A percentile compares a stretch with the other conserved stretches of the same genome.
Evolutionary conservation across 1,140 invertebrate species (phyloP).

Genomic region (Cydia splendana): DNA sequence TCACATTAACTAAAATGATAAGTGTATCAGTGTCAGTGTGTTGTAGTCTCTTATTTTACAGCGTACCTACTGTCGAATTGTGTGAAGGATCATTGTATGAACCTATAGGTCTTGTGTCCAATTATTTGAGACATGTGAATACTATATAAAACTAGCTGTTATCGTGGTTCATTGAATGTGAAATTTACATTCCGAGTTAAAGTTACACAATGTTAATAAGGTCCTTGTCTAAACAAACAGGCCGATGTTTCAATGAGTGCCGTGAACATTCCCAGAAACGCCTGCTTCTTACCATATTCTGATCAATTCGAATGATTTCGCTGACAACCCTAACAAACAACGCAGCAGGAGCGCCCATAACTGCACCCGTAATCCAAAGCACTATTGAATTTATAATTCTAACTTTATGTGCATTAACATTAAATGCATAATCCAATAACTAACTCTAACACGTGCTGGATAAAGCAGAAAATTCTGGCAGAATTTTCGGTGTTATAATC

Average conservation of each 20-base stretch:
- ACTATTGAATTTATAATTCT: not conserved
- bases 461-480: not conserved
- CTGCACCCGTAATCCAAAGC: conserved; percentile 39
- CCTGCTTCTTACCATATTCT: conserved; percentile 33
- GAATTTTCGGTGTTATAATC: conserved; percentile 7
- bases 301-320: conserved; percentile 58
- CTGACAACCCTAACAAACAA: conserved; percentile 61
- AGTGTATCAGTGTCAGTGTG: no score
- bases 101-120: no score
- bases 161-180: not conserved
- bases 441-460: conserved; percentile 6
- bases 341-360: conserved; percentile 51
- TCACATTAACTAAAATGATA: no score
- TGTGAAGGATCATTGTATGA: no score
- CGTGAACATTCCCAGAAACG: conserved; percentile 12
- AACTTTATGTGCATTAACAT: conserved; percentile 45
- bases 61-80: no score
- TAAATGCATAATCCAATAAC: conserved; percentile 35
- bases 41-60: no score
- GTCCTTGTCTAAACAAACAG: not conserved
- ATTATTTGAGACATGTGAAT: no score
- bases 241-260: not conserved
- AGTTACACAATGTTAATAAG: conserved; percentile 3
- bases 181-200: not conserved
- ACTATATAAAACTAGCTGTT: not conserved